phyloP scores from a whole-genome alignment of 30 jellyfish, hydroid and myxozoan genomes.

The Cassiopea xamachana region DNA sequence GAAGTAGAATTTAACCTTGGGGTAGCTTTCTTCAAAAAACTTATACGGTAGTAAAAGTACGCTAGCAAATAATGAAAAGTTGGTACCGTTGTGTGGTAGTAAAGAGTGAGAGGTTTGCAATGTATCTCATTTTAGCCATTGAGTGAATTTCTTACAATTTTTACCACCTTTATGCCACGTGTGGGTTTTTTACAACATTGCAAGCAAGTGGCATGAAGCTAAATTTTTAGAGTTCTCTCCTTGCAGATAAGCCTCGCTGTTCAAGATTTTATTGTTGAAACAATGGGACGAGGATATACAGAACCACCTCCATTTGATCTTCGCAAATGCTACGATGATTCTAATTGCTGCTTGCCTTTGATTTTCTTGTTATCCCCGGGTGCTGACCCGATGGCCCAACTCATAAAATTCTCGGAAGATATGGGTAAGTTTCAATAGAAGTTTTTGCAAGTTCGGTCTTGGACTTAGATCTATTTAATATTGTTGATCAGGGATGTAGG shows the following conservation, averaged over 20 bases:
- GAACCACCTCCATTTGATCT: conserved; percentile 76
- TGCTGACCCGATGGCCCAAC: conserved; percentile 82
- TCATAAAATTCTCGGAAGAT: conserved; percentile 73
- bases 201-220: too few relatives aligned
- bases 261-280: conserved; percentile 71
- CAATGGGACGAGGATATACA: conserved; percentile 65
- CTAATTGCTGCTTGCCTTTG: conserved; percentile 71
- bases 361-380: conserved; percentile 75
- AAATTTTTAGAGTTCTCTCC: neutral
- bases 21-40: too few relatives aligned
- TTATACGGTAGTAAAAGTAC: too few relatives aligned
- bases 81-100: too few relatives aligned
- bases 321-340: conserved; percentile 62
- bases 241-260: conserved; percentile 70
- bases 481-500: neutral
- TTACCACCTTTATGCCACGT: too few relatives aligned
- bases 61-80: too few relatives aligned
- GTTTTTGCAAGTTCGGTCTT: too few relatives aligned
- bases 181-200: too few relatives aligned
- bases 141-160: too few relatives aligned
- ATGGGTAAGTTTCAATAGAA: conserved; percentile 35
- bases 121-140: too few relatives aligned
- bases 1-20: too few relatives aligned
- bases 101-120: too few relatives aligned
- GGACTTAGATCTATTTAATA: neutral